Percentiles rank a stretch among this genome's conserved stretches.
Conservation (phyloP, 2,113 vertebrate genomes). For the Brachyistius frenatus region DNA sequence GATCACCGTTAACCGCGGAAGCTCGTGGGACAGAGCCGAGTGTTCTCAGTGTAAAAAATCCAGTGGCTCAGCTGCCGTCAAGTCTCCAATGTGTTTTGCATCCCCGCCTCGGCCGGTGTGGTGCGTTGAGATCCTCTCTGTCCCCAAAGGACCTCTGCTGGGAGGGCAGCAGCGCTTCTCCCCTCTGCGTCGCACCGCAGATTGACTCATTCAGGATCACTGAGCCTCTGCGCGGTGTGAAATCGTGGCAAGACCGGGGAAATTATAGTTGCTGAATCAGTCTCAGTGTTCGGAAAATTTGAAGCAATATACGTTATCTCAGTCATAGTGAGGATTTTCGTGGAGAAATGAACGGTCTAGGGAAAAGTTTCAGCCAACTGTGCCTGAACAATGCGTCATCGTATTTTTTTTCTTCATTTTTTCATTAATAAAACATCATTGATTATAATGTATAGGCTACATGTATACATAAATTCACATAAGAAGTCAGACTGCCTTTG, state of each 20-base stretch:
- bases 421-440: background rate
- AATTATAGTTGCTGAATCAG: constrained; percentile 3
- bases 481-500: no score
- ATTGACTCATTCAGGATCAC: constrained; percentile 25
- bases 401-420: background rate
- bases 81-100: constrained; percentile 1
- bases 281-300: background rate
- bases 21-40: constrained; percentile 23
- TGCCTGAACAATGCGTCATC: background rate
- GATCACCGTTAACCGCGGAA: constrained; percentile 47
- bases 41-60: constrained; percentile 40
- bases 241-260: background rate
- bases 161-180: constrained; percentile 28
- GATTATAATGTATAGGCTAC: no score
- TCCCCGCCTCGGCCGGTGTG: constrained; percentile 21
- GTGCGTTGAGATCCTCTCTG: constrained; percentile 26
- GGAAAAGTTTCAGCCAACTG: background rate
- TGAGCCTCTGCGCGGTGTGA: background rate
- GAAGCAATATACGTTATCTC: no score
- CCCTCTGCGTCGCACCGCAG: constrained; percentile 31
- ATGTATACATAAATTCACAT: no score
- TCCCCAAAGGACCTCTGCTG: constrained; percentile 48
- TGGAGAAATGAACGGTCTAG: background rate
- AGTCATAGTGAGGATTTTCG: no score
- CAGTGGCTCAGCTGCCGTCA: constrained; percentile 10